Evolutionary conservation across 64 coral and sea anemone genomes (phyloP), one percentile per base, ranked within the genome.

Genomic region (Dendrophyllia cribrosa): DNA sequence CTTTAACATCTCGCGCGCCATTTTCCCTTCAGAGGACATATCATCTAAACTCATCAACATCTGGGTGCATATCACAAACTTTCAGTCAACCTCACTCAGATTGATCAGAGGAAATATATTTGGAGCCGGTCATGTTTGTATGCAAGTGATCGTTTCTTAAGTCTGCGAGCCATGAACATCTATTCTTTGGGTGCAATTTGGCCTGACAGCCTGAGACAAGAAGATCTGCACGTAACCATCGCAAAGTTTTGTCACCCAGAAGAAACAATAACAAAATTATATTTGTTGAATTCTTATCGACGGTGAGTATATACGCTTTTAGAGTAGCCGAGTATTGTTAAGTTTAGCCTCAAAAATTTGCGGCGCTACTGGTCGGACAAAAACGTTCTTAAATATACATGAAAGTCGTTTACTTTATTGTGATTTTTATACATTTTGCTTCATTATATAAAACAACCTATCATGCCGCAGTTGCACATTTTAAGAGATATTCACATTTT

Each of bases 121-220:
- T 95, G 88, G 93, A 95, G 93, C 51, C 84, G 90, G 21, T 86
- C 88, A 1, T 94, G 87, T 83, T 66, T 88, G 46, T 94, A 82
- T 76, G 92, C 89, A 3, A 77, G 86, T 45, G 53, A 61, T 23
- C 16, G 89, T 21, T 84, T 81, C 62, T 34, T 91, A 19, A 72
- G 88, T 78, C 79, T 95, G 13, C 24, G 34, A 5, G 93, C 93
- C 52, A 91, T 91, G 88, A 86, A 62, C 14, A 26, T 95, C 13
- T 91, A 86, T 58, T 95, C 93, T 51, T 21, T 95, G 43, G 17
- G 1, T 17, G 76, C 88, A 25, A 79, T 95, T 73, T 91, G 7
- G 47, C 93, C 93, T 14, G 60, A 95, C n/a, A 90, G 93, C n/a
- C n/a, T n/a, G 51, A 73, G 93, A 60, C 81, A 91, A 64, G 72